Evolutionary conservation across 2,888 invertebrate genomes (phyloP).

Genomic region (Oxytorus armatus): DNA sequence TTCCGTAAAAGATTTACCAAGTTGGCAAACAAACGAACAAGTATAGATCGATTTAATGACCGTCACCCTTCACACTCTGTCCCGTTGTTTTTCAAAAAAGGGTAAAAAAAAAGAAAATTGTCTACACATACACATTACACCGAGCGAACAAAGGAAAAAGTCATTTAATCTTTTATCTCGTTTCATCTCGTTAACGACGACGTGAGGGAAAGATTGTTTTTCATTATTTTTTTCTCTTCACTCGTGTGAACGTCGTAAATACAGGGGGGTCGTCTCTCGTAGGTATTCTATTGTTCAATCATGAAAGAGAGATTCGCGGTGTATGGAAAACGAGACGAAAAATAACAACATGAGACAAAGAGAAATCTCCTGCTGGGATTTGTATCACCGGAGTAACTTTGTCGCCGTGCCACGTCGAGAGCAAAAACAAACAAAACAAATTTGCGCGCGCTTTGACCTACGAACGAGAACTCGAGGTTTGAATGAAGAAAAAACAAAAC

Average conservation of each 20-base stretch:
- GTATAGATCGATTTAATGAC: too few relatives aligned
- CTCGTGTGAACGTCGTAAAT: slow-evolving; percentile 1
- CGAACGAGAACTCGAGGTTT: not conserved
- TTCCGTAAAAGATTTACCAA: too few relatives aligned
- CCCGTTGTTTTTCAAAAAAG: too few relatives aligned
- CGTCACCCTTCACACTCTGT: too few relatives aligned
- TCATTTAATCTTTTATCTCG: not conserved
- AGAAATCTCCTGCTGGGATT: not conserved
- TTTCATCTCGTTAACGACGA: too few relatives aligned
- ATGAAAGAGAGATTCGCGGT: slow-evolving; percentile 10
- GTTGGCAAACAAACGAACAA: too few relatives aligned
- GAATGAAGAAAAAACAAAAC: not conserved
- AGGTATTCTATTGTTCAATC: slow-evolving; percentile 10
- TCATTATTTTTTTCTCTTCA: slow-evolving; percentile 1
- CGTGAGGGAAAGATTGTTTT: not conserved
- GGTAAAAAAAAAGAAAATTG: slow-evolving; percentile 10
- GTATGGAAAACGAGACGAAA: slow-evolving; percentile 23
- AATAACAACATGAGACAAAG: slow-evolving; percentile 9
- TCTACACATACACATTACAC: slow-evolving; percentile 21
- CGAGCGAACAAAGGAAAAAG: not conserved
- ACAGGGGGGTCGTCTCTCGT: too few relatives aligned
- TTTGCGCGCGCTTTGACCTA: slow-evolving; percentile 19
- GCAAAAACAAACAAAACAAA: too few relatives aligned
- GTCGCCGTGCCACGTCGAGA: not conserved
- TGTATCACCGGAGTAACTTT: not conserved